Evolutionary conservation across 2,888 invertebrate species (phyloP).

Genomic region (Calliopum simillimum): DNA sequence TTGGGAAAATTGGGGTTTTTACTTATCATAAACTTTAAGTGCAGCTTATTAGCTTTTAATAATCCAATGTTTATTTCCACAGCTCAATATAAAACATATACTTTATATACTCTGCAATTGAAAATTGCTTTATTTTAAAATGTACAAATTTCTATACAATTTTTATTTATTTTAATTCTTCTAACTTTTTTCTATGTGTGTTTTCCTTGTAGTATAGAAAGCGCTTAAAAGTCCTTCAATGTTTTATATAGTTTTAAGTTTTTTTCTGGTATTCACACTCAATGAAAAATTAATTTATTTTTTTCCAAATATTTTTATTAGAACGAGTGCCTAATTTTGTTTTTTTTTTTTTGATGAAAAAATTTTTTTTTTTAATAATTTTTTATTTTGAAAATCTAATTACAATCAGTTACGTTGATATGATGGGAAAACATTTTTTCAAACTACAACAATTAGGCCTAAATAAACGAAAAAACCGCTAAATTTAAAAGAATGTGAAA

Average conservation of each 20-base stretch:
- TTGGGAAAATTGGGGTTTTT: background rate
- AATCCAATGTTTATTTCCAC: slow-evolving; percentile 16
- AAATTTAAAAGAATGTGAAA: background rate
- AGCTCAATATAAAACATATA: background rate
- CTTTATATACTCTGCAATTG: background rate
- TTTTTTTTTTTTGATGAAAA: background rate
- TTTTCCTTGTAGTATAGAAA: slow-evolving; percentile 28
- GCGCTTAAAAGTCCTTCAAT: slow-evolving; percentile 17
- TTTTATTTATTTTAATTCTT: slow-evolving; percentile 11
- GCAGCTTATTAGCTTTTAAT: slow-evolving; percentile 2
- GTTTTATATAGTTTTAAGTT: background rate
- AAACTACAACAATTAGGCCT: slow-evolving; percentile 13
- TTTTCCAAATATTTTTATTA: no score
- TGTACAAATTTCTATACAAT: background rate
- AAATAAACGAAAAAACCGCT: slow-evolving; percentile 1
- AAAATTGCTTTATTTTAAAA: background rate
- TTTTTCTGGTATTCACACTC: background rate
- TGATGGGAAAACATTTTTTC: background rate
- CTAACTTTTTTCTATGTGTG: slow-evolving; percentile 5
- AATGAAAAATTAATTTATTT: background rate
- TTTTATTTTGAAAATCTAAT: background rate
- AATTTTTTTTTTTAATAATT: no score
- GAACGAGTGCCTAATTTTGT: no score
- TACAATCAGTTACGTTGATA: background rate
- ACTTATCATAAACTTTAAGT: background rate